Evolutionary conservation across 35 echinoderm and acorn worm species (phyloP).

Genomic region (Amphiura filiformis): DNA sequence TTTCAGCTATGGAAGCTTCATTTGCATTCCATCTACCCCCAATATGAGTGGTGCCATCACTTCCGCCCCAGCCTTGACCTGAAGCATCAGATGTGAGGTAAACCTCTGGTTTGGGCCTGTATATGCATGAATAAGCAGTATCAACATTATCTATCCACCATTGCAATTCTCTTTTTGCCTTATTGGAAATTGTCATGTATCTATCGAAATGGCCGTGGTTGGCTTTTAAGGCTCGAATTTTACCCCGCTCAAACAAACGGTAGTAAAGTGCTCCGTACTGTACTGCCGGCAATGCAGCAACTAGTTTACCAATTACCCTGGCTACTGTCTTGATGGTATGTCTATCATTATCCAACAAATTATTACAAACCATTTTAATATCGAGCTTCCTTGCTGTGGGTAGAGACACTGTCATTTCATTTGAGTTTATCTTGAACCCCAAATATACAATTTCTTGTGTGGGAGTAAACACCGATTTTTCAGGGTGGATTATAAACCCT

Average conservation of each 20-base stretch:
- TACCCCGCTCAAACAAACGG: slow-evolving; percentile 45
- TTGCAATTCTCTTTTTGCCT: background rate
- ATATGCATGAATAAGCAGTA: background rate
- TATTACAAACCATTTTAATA: background rate
- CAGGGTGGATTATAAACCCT: slow-evolving; percentile 67
- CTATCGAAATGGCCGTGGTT: slow-evolving; percentile 68
- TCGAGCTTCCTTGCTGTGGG: background rate
- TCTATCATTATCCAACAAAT: background rate
- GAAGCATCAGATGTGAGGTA: slow-evolving; percentile 59
- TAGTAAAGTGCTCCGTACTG: slow-evolving; percentile 75
- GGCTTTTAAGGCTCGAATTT: slow-evolving; percentile 45
- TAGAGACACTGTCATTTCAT: slow-evolving; percentile 22
- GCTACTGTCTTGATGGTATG: slow-evolving; percentile 10
- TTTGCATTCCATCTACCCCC: background rate
- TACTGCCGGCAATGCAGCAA: slow-evolving; percentile 56
- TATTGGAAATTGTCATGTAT: slow-evolving; percentile 8
- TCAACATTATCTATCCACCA: slow-evolving; percentile 66
- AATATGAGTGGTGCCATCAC: slow-evolving; percentile 24
- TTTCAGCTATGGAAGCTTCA: background rate
- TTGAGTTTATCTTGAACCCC: slow-evolving; percentile 50
- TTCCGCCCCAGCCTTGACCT: slow-evolving; percentile 57
- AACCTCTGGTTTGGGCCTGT: slow-evolving; percentile 28
- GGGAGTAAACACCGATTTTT: slow-evolving; percentile 46
- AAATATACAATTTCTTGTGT: slow-evolving; percentile 45
- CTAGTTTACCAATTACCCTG: slow-evolving; percentile 50